Evolutionary conservation across 2,113 vertebrate species (phyloP), one percentile per base, ranked within the genome.

Genomic region (Opisthocomus hoazin): DNA sequence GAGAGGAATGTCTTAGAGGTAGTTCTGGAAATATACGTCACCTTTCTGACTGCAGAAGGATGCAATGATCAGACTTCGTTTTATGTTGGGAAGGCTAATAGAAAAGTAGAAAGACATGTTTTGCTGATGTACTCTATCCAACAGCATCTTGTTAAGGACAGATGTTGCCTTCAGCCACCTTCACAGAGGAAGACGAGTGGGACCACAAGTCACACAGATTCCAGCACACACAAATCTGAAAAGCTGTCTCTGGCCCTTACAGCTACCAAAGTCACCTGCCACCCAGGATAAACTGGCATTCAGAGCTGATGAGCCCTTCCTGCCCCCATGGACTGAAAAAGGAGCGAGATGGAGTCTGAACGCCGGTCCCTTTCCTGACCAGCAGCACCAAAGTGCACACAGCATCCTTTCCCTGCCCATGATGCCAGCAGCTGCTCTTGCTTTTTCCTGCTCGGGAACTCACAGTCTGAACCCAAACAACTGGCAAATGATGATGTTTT

Each of bases 251-350:
- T 48, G 34, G 14, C 24, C 23, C 39, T 90, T 57, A 30, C 37
- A 63, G 75, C 61, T 71, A 27, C 37, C 37, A 50, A 68, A 84
- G 48, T 37, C 56, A 71, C 21, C 61, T 83, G 26, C 12, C 45
- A 27, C 11, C 4, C 17, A 46, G 30, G 14, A 66, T 74, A 74
- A 88, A 71, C 13, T 15, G 15, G 15, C 56, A 57, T 23, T 71
- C 18, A 41, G 37, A 70, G 23, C 7, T 46, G 22, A 50, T 8
- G 7, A 80, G 22, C 8, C 22, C 32, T 70, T 85, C 20, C 29
- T 75, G 10, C 3, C 13, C 36, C 15, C 27, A 43, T 2, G 11
- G 30, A 20, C 24, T 0, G 0, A 68, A 76, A 58, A n/a, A 8
- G 5, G 18, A 89, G 20, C 0, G 5, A 87, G 36, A 45, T 27